Evolutionary conservation across 1,140 invertebrate genomes (phyloP), one percentile per base, ranked within the genome.

Genomic region (Anthonomus grandis): DNA sequence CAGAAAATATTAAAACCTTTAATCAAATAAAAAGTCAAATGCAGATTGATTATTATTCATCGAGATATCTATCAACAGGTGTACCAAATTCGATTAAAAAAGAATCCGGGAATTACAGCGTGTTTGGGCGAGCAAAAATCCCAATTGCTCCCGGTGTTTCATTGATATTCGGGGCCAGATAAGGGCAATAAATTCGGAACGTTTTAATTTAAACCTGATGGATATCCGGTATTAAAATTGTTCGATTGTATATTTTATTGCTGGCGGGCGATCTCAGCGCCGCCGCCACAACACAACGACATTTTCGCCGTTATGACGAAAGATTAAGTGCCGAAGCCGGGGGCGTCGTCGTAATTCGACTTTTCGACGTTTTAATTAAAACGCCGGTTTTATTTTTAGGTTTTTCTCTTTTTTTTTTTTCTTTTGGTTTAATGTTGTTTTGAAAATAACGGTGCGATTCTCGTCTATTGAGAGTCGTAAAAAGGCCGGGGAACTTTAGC

Each of bases 141-240:
- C 31, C 47, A 45, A 51, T 41, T 36, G 36, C 48, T 52, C 48
- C n/a, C 37, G 18, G 56, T 51, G 54, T 52, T 58, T 22, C 56
- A 58, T 58, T 58, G 56, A 58, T 58, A 58, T 58, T 58, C 56
- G 56, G 51, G 38, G 45, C n/a, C 38, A 51, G 56, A 58, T 58
- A 58, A 39, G 39, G 37, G 56, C 56, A 31, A 58, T 58, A 58
- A 58, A 58, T 58, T 58, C 56, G 39, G 21, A 13, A 22, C 25
- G 47, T 50, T 58, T 58, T 58, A 58, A 58, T 58, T 58, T 58
- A 58, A 58, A 58, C 56, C 48, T 58, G 56, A 58, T 51, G 56
- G 56, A 58, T 58, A 53, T 51, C 36, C 39, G 39, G 48, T 51
- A 58, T 58, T 58, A 58, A 41, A 58, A 58, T 58, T 58, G n/a